Percentiles rank a stretch among this genome's conserved stretches.
Evolutionary conservation across 2,113 vertebrate species (phyloP).

Genomic region (Brachyhypopomus occidentalis): DNA sequence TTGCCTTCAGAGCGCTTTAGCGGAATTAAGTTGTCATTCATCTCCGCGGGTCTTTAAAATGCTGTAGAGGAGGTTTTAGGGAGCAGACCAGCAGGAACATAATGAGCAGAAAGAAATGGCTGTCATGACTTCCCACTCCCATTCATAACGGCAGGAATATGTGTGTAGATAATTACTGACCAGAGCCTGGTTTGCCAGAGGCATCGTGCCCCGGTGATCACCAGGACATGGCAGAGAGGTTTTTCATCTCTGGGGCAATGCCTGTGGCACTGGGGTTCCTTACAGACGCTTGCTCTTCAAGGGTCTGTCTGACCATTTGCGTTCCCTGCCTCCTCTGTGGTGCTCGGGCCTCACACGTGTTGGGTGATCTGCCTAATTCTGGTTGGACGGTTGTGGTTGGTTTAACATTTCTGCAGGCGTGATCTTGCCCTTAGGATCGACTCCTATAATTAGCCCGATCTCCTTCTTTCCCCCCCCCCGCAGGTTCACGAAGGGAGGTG

Average conservation of each 20-base stretch:
- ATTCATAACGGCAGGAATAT: conserved; percentile 15
- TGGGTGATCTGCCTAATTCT: too few relatives aligned
- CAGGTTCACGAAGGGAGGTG: conserved; percentile 14
- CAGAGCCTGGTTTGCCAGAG: conserved; percentile 20
- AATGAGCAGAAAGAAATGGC: conserved; percentile 11
- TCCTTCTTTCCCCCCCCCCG: neutral
- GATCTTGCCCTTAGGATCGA: neutral
- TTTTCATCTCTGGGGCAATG: conserved; percentile 9
- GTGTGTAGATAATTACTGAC: conserved; percentile 44
- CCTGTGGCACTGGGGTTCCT: neutral
- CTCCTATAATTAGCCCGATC: neutral
- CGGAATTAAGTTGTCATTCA: conserved; percentile 44
- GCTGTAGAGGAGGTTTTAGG: conserved; percentile 30
- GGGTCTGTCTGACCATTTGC: neutral
- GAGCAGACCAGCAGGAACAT: neutral
- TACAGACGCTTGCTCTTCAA: neutral
- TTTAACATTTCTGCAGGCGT: too few relatives aligned
- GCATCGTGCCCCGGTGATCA: conserved; percentile 9
- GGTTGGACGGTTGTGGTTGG: too few relatives aligned
- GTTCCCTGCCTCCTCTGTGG: too few relatives aligned
- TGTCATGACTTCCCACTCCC: conserved; percentile 31
- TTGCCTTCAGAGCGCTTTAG: conserved; percentile 29
- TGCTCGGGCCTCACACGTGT: too few relatives aligned
- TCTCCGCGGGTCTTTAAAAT: conserved; percentile 26
- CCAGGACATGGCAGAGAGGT: conserved; percentile 1